phyloP scores from a whole-genome alignment of 2,113 vertebrate species.

The Vidua macroura region DNA sequence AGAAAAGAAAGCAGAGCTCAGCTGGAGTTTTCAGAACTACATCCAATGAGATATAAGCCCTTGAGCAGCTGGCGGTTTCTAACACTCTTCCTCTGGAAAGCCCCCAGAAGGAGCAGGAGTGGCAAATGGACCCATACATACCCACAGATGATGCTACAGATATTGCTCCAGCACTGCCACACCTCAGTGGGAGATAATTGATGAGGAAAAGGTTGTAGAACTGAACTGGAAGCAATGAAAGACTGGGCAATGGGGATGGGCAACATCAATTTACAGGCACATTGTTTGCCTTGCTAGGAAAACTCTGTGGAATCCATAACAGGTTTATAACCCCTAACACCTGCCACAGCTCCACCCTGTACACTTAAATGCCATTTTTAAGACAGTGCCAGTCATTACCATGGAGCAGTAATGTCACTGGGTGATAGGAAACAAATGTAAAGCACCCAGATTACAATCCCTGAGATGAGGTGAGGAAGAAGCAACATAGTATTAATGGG shows the following conservation, averaged over 20 bases:
- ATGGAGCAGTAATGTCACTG: background rate
- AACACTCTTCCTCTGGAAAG: background rate
- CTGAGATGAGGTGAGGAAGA: background rate
- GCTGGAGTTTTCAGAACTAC: background rate
- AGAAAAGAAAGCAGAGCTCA: background rate
- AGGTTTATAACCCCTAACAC: background rate
- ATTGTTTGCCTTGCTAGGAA: background rate
- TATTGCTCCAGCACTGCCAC: background rate
- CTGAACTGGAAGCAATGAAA: background rate
- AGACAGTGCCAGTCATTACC: background rate
- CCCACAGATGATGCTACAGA: background rate
- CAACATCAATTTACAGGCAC: background rate
- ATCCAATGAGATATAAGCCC: background rate
- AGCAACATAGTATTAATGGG: background rate
- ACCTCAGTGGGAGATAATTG: accelerated
- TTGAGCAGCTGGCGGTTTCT: background rate
- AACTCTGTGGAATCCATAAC: background rate
- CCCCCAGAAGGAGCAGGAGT: background rate
- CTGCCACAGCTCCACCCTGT: background rate
- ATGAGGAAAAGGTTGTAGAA: background rate
- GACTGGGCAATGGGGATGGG: background rate
- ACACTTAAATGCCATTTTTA: background rate
- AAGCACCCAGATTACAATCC: background rate
- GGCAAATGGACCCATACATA: background rate
- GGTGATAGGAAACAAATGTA: background rate